These are phyloP conservation scores for Neosilurus mollespiculum DNA, from an alignment of 2,797 vertebrate genomes.

Conservation along the genomic window DNA sequence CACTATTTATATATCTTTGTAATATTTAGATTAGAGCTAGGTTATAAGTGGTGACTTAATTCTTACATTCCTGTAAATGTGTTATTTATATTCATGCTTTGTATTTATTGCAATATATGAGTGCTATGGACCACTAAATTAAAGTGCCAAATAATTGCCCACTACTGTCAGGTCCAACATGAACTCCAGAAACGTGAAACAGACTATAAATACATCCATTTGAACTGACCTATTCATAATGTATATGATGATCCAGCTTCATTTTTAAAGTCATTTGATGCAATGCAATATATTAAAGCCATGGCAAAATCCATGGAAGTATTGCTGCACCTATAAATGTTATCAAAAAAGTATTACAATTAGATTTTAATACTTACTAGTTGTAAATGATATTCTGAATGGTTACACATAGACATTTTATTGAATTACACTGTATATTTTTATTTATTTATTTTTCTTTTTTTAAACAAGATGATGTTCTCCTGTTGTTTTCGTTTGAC, in stretches of 20 bases:
- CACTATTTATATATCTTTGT: slow-evolving; percentile 35
- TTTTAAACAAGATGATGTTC: slow-evolving; percentile 35
- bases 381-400: slow-evolving; percentile 35
- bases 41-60: slow-evolving; percentile 14
- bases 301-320: not conserved
- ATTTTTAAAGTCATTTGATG: slow-evolving; percentile 10
- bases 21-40: slow-evolving; percentile 9
- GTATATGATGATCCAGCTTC: slow-evolving; percentile 5
- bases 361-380: slow-evolving; percentile 27
- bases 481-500: slow-evolving; percentile 49
- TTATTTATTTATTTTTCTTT: not conserved
- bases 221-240: slow-evolving; percentile 4
- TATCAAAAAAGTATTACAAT: slow-evolving; percentile 6
- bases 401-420: slow-evolving; percentile 38
- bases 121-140: slow-evolving; percentile 29
- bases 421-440: slow-evolving; percentile 9
- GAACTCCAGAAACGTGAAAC: slow-evolving; percentile 16
- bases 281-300: not conserved
- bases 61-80: slow-evolving; percentile 31
- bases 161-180: slow-evolving; percentile 3
- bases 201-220: slow-evolving; percentile 2
- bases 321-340: slow-evolving; percentile 22
- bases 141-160: slow-evolving; percentile 46
- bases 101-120: slow-evolving; percentile 32
- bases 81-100: slow-evolving; percentile 29